phyloP scores from a whole-genome alignment of 2,888 invertebrate genomes.

The Tholera decimalis region DNA sequence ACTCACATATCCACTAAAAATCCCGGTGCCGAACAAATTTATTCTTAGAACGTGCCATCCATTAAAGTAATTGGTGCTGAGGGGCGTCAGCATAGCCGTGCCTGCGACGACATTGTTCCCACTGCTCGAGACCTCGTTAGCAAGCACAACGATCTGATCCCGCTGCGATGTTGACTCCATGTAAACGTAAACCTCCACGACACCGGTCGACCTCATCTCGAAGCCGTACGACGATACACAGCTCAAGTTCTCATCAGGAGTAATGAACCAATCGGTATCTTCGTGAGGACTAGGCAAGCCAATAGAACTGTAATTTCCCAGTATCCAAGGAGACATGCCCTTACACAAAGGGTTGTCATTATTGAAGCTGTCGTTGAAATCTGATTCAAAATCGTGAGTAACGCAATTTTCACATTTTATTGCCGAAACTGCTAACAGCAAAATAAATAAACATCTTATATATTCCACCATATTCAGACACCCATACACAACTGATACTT shows the following conservation, averaged over 20 bases:
- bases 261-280: conserved; percentile 63
- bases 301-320: conserved; percentile 60
- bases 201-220: conserved; percentile 62
- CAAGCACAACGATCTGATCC: conserved; percentile 66
- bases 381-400: conserved; percentile 63
- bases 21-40: conserved; percentile 53
- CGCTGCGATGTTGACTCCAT: conserved; percentile 52
- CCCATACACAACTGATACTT: conserved; percentile 54
- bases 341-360: conserved; percentile 59
- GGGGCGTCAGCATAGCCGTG: conserved; percentile 47
- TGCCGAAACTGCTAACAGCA: conserved; percentile 53
- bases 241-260: conserved; percentile 61
- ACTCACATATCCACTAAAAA: conserved; percentile 74
- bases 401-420: conserved; percentile 66
- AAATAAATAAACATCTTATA: conserved; percentile 46
- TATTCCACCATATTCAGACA: conserved; percentile 57
- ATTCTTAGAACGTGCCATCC: conserved; percentile 68
- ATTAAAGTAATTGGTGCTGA: conserved; percentile 45
- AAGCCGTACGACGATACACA: conserved; percentile 71
- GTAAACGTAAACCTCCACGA: conserved; percentile 67
- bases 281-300: conserved; percentile 59
- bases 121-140: conserved; percentile 54
- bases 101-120: conserved; percentile 59
- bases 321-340: conserved; percentile 60
- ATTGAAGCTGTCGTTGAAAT: conserved; percentile 62